Evolutionary conservation across 2,113 vertebrate genomes (phyloP).

Genomic region (Seriola aureovittata): DNA sequence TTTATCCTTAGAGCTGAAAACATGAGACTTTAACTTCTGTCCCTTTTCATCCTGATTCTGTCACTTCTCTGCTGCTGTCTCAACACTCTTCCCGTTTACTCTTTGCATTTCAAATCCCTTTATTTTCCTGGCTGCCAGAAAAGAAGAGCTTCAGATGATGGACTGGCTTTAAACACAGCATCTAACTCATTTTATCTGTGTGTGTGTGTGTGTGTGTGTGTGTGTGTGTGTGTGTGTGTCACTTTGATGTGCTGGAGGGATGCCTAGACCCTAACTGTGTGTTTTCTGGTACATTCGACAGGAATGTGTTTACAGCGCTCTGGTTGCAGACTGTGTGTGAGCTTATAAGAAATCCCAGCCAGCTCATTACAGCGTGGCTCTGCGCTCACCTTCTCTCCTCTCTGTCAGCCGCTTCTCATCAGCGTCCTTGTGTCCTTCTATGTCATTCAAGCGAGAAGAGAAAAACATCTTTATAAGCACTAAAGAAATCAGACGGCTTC

Average conservation of each 20-base stretch:
- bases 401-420: background rate
- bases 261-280: background rate
- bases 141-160: background rate
- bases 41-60: background rate
- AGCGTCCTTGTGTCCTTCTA: conserved; percentile 4
- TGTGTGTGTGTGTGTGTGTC: too few relatives aligned
- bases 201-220: too few relatives aligned
- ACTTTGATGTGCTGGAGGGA: background rate
- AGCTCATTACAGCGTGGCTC: background rate
- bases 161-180: background rate
- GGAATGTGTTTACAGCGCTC: background rate
- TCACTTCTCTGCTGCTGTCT: background rate
- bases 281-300: background rate
- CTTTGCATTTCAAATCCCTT: background rate
- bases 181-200: background rate
- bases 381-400: background rate
- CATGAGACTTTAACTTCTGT: background rate
- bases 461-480: background rate
- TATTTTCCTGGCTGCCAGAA: background rate
- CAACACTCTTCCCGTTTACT: background rate
- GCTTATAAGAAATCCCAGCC: background rate
- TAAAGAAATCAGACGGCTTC: background rate
- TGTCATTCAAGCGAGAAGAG: background rate
- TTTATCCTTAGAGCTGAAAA: too few relatives aligned
- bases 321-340: background rate